A percentile compares a stretch with the other conserved stretches of the same genome.
phyloP scores from a whole-genome alignment of 2,888 invertebrate species.

The Hirtodrosophila alboralis region DNA sequence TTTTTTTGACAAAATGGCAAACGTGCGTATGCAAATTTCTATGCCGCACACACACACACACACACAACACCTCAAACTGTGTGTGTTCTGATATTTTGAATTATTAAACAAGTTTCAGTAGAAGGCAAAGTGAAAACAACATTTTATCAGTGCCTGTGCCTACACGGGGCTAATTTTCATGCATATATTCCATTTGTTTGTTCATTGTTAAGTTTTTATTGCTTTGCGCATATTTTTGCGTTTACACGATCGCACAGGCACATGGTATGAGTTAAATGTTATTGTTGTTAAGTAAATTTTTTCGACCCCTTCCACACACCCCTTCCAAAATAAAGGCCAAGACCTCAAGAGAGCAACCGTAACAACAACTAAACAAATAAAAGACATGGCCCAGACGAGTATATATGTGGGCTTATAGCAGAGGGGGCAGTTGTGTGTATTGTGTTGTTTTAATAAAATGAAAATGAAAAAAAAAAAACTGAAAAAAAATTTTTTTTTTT shows the following conservation, averaged over 20 bases:
- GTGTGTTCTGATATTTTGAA: slow-evolving; percentile 58
- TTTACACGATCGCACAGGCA: slow-evolving; percentile 61
- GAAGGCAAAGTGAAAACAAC: slow-evolving; percentile 59
- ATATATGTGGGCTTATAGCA: not conserved
- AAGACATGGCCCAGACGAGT: not conserved
- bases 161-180: slow-evolving; percentile 61
- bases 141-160: slow-evolving; percentile 64
- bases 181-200: slow-evolving; percentile 62
- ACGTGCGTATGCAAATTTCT: slow-evolving; percentile 57
- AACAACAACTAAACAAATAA: slow-evolving; percentile 18
- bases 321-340: slow-evolving; percentile 10
- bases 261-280: slow-evolving; percentile 8
- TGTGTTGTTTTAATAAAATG: slow-evolving; percentile 29
- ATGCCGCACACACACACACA: slow-evolving; percentile 10
- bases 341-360: slow-evolving; percentile 12
- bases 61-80: slow-evolving; percentile 2
- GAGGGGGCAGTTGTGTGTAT: slow-evolving; percentile 5
- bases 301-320: slow-evolving; percentile 14
- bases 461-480: too few relatives aligned
- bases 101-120: slow-evolving; percentile 72
- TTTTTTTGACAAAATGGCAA: slow-evolving; percentile 30
- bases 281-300: slow-evolving; percentile 24
- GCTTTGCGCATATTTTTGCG: slow-evolving; percentile 68
- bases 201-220: slow-evolving; percentile 68
- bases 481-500: slow-evolving; percentile 33